These are phyloP conservation scores for Galago senegalensis DNA, from an alignment of 2,797 vertebrate species.

Conservation along the genomic window DNA sequence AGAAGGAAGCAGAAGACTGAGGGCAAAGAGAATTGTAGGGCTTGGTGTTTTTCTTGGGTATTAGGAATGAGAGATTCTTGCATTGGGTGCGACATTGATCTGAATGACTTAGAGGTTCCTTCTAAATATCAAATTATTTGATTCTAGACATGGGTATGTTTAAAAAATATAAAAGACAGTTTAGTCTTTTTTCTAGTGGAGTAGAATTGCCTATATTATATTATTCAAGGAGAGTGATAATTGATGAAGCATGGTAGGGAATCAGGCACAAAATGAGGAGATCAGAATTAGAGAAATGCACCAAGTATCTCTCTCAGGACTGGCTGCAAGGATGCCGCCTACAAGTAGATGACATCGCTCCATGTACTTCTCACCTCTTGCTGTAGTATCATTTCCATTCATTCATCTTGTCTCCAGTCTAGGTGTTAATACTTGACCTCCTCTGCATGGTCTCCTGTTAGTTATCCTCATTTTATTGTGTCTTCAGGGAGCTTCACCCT, in stretches of 20 bases:
- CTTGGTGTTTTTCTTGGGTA: neutral
- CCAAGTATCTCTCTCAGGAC: neutral
- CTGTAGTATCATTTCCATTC: neutral
- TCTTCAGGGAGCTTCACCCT: neutral
- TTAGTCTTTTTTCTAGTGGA: too few species aligned
- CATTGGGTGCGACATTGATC: neutral
- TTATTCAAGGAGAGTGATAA: too few species aligned
- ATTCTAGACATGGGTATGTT: neutral
- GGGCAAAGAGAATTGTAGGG: neutral
- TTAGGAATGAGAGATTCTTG: neutral
- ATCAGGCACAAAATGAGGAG: too few species aligned
- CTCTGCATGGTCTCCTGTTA: neutral
- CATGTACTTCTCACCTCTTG: neutral
- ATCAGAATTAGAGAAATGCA: too few species aligned
- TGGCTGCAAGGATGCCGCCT: neutral
- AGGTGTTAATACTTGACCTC: neutral
- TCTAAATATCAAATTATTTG: constrained; percentile 29
- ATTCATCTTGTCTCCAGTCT: neutral
- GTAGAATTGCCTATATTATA: too few species aligned
- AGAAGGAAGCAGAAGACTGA: neutral
- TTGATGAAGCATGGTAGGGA: too few species aligned
- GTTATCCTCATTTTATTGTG: neutral
- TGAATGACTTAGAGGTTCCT: neutral
- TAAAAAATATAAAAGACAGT: too few species aligned
- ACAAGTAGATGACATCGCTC: neutral